Base-by-base conservation (phyloP, 2,797 vertebrate genomes). In the Prunella strophiata region DNA sequence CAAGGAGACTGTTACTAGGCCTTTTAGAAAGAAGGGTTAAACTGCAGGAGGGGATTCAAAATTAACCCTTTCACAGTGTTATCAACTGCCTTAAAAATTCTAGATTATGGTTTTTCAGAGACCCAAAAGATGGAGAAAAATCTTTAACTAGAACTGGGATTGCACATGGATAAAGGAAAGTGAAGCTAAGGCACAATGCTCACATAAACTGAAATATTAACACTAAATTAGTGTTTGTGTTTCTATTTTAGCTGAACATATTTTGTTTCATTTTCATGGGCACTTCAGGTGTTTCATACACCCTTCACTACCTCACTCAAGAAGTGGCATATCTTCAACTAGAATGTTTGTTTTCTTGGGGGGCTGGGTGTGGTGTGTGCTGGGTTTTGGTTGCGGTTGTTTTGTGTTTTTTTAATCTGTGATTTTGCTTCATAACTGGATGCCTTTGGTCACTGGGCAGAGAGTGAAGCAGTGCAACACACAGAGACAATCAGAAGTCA, bases 391-490 rank as follows among this genome's bases (percentile, higher is more conserved):
- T 52, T 65, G n/a, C 16, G 30, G 20, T 30, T 48, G 16, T 52
- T 84, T 45, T 5, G 12, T 29, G 8, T 0, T 21, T 59, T 76
- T 87, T 83, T 22, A 79, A 70, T 74, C 48, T 45, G 11, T 42
- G 92, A 38, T 61, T 76, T 36, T 84, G 9, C 50, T 70, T 43
- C 26, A 30, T 50, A 75, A 92, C 78, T 81, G 88, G 80, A 94
- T 94, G 90, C 77, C 89, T 93, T 95, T 83, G 73, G 87, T 85
- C 91, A 94, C 65, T 83, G 42, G 45, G 73, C 70, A 76, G 65
- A 90, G 13, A 85, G 40, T 5, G 68, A 75, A 91, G 42, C 74
- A 93, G 68, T 34, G 63, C 91, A 80, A 85, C 29, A 74, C 20
- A 40, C 38, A 59, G 29, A 43, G 68, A 59, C 38, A 43, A 72